These are phyloP conservation scores for Platyrinchus mystaceus DNA, from an alignment of 2,797 vertebrate genomes.

Conservation along the genomic window DNA sequence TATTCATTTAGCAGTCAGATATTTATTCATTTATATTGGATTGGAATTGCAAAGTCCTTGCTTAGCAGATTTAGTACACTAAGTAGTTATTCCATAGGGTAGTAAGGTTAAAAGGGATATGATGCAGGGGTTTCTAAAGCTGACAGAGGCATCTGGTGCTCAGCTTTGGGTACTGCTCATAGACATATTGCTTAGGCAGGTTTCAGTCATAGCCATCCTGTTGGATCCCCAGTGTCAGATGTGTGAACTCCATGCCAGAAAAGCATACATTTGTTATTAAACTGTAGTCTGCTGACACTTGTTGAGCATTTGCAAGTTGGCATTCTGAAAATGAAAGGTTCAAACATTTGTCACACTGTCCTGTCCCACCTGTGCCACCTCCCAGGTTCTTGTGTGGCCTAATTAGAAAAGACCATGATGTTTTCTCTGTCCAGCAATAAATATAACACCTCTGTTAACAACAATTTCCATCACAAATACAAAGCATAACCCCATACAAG, in stretches of 20 bases:
- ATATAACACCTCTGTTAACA: not conserved
- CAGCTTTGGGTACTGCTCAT: not conserved
- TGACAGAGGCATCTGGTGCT: constrained; percentile 47
- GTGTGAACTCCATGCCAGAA: not conserved
- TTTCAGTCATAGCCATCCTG: not conserved
- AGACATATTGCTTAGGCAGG: not conserved
- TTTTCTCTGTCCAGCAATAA: not conserved
- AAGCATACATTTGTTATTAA: not conserved
- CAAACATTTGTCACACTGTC: not conserved
- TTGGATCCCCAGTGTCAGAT: not conserved
- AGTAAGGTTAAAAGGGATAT: constrained; percentile 6
- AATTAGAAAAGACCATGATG: not conserved
- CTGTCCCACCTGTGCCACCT: not conserved
- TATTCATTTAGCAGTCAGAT: constrained; percentile 50
- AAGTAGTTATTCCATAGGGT: constrained; percentile 13
- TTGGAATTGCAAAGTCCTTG: constrained; percentile 41
- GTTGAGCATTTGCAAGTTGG: not conserved
- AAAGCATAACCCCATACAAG: not conserved
- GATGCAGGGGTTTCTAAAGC: not conserved
- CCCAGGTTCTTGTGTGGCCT: accelerated
- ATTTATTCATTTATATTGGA: constrained; percentile 47
- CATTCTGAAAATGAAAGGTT: not conserved
- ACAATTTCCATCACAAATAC: not conserved
- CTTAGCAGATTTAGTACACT: constrained; percentile 10
- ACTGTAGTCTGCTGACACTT: not conserved